Conservation (phyloP, 2,113 vertebrate genomes). For the Girardinichthys multiradiatus region DNA sequence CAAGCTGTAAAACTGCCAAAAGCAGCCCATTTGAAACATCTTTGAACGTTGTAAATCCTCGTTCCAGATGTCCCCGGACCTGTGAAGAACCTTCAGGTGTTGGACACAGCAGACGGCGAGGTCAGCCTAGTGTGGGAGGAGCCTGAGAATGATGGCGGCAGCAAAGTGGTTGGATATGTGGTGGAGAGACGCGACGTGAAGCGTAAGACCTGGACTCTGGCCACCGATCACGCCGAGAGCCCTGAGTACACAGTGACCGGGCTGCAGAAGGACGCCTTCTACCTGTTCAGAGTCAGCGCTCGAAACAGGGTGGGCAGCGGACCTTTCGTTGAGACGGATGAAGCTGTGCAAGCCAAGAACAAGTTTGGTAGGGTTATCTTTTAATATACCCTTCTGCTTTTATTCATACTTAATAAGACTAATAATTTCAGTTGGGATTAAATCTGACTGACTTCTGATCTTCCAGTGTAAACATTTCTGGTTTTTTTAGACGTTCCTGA, state of each 20-base stretch:
- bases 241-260: conserved; percentile 94
- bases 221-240: conserved; percentile 88
- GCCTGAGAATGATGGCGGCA: conserved; percentile 94
- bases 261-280: conserved; percentile 91
- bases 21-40: too few relatives aligned
- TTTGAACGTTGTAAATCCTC: not conserved
- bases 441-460: not conserved
- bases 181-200: conserved; percentile 94
- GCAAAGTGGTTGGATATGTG: conserved; percentile 91
- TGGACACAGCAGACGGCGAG: conserved; percentile 94
- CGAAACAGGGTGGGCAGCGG: conserved; percentile 95
- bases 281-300: conserved; percentile 96
- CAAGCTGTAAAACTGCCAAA: too few relatives aligned
- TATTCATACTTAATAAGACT: not conserved
- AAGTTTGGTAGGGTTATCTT: conserved; percentile 88
- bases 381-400: not conserved
- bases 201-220: conserved; percentile 95
- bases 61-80: conserved; percentile 92
- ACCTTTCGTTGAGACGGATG: conserved; percentile 90
- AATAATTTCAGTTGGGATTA: not conserved
- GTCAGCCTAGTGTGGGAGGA: conserved; percentile 96
- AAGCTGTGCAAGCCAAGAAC: conserved; percentile 93
- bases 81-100: conserved; percentile 92
- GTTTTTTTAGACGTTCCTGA: conserved; percentile 89
- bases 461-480: not conserved